Percentiles rank a stretch among this genome's conserved stretches.
Evolutionary conservation across 1,140 invertebrate species (phyloP).

Genomic region (Zaprionus lachaisei): DNA sequence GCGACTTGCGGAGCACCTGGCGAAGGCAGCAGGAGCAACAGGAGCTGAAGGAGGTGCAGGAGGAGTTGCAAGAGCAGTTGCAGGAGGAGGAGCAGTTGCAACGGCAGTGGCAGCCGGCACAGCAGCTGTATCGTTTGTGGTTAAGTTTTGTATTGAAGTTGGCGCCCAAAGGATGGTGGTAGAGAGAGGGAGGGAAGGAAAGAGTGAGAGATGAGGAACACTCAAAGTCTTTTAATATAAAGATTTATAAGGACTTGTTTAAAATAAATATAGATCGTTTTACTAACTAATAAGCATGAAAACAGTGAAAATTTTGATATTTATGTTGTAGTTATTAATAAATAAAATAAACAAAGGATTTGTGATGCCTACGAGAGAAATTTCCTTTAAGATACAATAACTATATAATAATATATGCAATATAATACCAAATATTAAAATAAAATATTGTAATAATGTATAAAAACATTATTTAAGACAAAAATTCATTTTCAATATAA

Average conservation of each 20-base stretch:
- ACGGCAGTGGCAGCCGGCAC: neutral
- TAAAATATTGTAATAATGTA: no score
- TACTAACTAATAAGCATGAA: neutral
- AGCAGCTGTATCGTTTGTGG: constrained; percentile 45
- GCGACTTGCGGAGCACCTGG: constrained; percentile 43
- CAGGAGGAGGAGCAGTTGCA: constrained; percentile 1
- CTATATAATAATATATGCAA: no score
- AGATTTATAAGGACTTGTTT: neutral
- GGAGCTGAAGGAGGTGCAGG: neutral
- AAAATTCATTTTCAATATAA: no score
- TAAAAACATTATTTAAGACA: no score
- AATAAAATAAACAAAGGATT: no score
- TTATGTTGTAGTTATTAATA: no score
- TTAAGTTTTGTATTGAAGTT: constrained; percentile 50
- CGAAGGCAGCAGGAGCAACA: constrained; percentile 1
- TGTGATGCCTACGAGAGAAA: no score
- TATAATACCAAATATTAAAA: no score
- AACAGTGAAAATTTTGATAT: neutral
- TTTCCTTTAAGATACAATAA: no score
- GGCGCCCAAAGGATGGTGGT: constrained; percentile 8
- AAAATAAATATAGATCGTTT: neutral
- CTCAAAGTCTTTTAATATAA: no score
- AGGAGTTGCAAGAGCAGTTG: neutral
- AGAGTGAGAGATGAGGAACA: no score
- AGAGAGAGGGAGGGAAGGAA: no score